A percentile compares a stretch with the other conserved stretches of the same genome.
Conservation (phyloP, 1,140 invertebrate genomes). For the Apocrypta bakeri region DNA sequence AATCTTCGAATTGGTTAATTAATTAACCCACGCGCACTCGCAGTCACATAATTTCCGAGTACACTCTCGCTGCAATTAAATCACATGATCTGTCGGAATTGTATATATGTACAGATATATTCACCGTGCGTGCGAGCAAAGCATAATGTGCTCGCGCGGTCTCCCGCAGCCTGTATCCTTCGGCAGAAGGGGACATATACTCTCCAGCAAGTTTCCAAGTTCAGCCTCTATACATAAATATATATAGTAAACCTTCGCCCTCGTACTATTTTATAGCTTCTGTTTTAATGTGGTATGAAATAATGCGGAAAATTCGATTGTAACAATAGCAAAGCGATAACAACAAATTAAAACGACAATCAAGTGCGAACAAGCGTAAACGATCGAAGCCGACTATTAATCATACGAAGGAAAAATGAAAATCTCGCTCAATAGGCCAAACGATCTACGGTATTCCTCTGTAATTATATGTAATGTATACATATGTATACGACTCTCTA, state of each 20-base stretch:
- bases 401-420: background rate
- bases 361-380: background rate
- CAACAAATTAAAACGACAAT: background rate
- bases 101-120: background rate
- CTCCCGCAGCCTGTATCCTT: background rate
- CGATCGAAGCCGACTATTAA: background rate
- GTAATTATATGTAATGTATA: background rate
- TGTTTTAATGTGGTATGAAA: background rate
- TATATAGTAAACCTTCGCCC: too few relatives aligned
- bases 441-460: too few relatives aligned
- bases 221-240: too few relatives aligned
- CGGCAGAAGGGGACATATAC: background rate
- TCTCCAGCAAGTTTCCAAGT: background rate
- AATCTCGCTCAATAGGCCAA: background rate
- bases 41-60: slow-evolving; percentile 5
- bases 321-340: background rate
- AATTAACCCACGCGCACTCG: background rate
- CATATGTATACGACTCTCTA: background rate
- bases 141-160: slow-evolving; percentile 14
- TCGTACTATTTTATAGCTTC: background rate
- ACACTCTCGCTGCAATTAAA: slow-evolving; percentile 16
- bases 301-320: background rate
- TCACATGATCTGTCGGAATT: slow-evolving; percentile 24
- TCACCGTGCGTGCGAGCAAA: slow-evolving; percentile 17
- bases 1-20: background rate